These are phyloP conservation scores for Pandion haliaetus DNA, from an alignment of 2,113 vertebrate genomes.

Conservation along the genomic window DNA sequence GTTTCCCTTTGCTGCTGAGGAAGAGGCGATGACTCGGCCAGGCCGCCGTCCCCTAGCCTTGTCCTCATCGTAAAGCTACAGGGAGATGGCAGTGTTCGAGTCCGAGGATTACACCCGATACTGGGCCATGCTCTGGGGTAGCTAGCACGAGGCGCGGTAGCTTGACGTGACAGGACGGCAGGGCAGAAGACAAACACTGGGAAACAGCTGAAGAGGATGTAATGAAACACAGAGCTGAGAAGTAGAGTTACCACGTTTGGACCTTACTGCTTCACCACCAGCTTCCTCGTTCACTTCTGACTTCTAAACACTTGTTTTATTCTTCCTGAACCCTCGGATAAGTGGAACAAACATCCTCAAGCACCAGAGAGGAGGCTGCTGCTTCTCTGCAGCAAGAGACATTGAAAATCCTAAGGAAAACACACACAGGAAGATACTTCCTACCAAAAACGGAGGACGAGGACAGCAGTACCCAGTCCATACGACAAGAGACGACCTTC, in stretches of 20 bases:
- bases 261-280: background rate
- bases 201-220: background rate
- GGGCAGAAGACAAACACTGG: background rate
- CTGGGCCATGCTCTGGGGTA: rapidly evolving
- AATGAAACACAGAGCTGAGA: background rate
- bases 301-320: background rate
- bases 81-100: rapidly evolving
- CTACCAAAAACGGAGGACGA: background rate
- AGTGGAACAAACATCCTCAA: background rate
- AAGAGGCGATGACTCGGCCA: background rate
- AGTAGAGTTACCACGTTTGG: background rate
- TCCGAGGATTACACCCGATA: rapidly evolving
- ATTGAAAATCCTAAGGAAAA: background rate
- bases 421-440: background rate
- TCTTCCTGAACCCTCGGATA: background rate
- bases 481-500: background rate
- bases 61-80: rapidly evolving
- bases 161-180: background rate
- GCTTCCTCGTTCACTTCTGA: background rate
- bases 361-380: background rate
- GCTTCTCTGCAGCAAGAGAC: background rate
- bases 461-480: background rate
- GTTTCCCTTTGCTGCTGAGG: background rate
- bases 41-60: background rate
- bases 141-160: background rate